Conservation (phyloP, 2,888 invertebrate genomes). For the Gymnosoma rotundatum region DNA sequence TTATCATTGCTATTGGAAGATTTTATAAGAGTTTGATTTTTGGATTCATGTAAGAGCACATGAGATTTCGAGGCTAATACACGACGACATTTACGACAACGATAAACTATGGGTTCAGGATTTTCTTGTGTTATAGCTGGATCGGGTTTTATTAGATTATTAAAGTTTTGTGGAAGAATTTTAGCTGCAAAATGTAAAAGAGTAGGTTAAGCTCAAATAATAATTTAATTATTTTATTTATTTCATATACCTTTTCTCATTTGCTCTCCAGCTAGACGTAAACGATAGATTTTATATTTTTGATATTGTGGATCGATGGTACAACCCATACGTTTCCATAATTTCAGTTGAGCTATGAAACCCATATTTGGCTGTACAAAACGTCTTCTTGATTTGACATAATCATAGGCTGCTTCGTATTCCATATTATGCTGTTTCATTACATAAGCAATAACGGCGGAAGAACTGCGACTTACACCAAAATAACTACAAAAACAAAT, state of each 20-base stretch:
- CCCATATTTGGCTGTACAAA: constrained; percentile 91
- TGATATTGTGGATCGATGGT: constrained; percentile 87
- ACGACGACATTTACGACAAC: constrained; percentile 91
- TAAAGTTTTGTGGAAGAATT: constrained; percentile 90
- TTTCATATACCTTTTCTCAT: constrained; percentile 86
- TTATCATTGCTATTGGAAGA: constrained; percentile 39
- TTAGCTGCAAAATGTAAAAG: constrained; percentile 84
- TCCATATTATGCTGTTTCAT: constrained; percentile 92
- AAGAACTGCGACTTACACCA: constrained; percentile 95
- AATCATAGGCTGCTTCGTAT: constrained; percentile 87
- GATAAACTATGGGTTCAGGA: constrained; percentile 92
- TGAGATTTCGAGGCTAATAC: constrained; percentile 92
- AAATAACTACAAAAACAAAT: constrained; percentile 86
- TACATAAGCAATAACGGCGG: constrained; percentile 92
- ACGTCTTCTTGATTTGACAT: constrained; percentile 87
- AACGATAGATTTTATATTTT: constrained; percentile 88
- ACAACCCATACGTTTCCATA: constrained; percentile 91
- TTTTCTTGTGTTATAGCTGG: constrained; percentile 77
- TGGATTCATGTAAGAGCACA: constrained; percentile 86
- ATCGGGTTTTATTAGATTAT: constrained; percentile 87
- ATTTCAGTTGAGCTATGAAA: constrained; percentile 89
- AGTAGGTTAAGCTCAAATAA: neutral
- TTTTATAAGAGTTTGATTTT: constrained; percentile 38
- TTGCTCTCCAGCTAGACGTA: constrained; percentile 91
- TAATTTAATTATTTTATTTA: neutral